Conservation (phyloP, 2,113 vertebrate species). For the Phoxinus phoxinus region DNA sequence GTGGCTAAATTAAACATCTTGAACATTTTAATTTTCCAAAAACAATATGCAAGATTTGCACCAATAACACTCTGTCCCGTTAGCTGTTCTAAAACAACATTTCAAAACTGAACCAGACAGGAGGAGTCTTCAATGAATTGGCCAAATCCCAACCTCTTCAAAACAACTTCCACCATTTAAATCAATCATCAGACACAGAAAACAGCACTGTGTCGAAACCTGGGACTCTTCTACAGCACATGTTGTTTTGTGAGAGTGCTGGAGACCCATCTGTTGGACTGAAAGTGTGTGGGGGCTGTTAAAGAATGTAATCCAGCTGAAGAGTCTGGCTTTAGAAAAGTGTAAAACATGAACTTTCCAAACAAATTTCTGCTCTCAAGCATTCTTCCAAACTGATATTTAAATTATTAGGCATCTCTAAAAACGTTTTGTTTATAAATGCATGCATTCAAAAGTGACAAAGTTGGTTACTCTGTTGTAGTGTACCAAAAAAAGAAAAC, state of each 20-base stretch:
- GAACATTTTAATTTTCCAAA: background rate
- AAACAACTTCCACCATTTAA: background rate
- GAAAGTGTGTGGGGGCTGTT: slow-evolving; percentile 37
- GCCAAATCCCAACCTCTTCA: background rate
- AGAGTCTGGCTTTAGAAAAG: slow-evolving; percentile 40
- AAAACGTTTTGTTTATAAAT: background rate
- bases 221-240: background rate
- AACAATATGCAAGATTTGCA: background rate
- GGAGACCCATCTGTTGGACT: slow-evolving; percentile 19
- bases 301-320: slow-evolving; percentile 39
- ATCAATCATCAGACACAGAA: background rate
- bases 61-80: background rate
- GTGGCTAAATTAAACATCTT: background rate
- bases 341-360: slow-evolving; percentile 10
- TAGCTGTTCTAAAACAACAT: background rate
- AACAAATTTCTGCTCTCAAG: background rate
- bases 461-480: background rate
- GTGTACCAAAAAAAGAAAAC: background rate
- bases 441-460: background rate
- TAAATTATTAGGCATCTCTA: background rate
- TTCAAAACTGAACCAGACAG: background rate
- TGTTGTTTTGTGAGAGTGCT: slow-evolving; percentile 25
- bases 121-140: background rate
- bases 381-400: background rate
- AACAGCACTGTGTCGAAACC: background rate